Base-by-base conservation (phyloP, 2,113 vertebrate genomes). In the Murina feae region DNA sequence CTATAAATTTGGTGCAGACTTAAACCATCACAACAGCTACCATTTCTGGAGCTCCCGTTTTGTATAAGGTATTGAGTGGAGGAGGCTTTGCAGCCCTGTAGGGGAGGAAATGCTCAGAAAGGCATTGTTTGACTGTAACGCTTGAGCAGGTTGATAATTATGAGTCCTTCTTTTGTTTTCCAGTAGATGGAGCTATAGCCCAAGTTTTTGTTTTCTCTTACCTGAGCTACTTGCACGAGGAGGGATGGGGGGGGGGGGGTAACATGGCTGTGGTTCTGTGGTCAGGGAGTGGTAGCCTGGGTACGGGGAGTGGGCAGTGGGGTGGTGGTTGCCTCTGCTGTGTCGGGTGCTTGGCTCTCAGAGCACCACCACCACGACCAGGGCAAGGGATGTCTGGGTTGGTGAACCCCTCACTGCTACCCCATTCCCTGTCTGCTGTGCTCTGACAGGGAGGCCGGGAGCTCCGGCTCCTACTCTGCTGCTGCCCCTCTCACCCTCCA, bases 41-140 rank as follows among this genome's bases (percentile, higher is more conserved):
- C 39, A 2, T 49, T 63, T 76, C 2, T 51, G 51, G 53, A 28
- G 37, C 53, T 18, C 18, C 21, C 37, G 1, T 53, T 44, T 4
- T 4, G 16, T 83, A 18, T 28, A 2, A 82, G 8, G 16, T 47
- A 30, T 32, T 39, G 1, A 28, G 58, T 20, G 42, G 35, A 32
- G 37, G 39, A 79, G 16, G 42, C 86, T 78, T 51, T 74, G 49
- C 42, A 83, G 63, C 75, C 30, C 63, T 81, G 0, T 14, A 66
- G 76, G 68, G 58, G 71, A 91, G 87, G 87, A 91, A 68, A 63
- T 69, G 44, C 71, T 89, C 53, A 18, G n/a, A 11, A 16, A 68
- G 35, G 53, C 23, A 21, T 32, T 23, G n/a, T 55, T 4, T 79
- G 75, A 53, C 51, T 23, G 3, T 51, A 25, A 53, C 49, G 25